These are phyloP conservation scores for Pemphigus obesinymphae DNA, from an alignment of 1,140 invertebrate species.

Conservation along the genomic window DNA sequence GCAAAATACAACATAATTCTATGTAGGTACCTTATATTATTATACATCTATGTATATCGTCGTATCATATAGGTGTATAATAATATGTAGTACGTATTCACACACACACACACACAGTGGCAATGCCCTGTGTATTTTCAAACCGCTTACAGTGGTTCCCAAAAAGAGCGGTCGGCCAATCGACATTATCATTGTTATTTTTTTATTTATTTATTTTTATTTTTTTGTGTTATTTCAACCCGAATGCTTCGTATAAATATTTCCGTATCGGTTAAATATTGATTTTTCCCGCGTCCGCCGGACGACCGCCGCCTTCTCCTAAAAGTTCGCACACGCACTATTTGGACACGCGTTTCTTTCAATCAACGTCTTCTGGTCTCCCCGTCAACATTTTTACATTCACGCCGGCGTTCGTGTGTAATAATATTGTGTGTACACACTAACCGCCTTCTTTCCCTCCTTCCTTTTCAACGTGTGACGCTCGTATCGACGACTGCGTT, in stretches of 20 bases:
- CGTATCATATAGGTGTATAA: background rate
- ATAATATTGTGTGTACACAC: background rate
- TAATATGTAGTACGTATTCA: background rate
- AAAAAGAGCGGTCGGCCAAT: background rate
- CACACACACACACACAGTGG: background rate
- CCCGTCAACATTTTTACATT: background rate
- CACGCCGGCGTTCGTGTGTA: background rate
- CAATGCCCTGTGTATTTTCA: conserved; percentile 10
- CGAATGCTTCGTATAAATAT: background rate
- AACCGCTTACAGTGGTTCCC: conserved; percentile 7
- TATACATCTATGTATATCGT: background rate
- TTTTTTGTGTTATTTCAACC: background rate
- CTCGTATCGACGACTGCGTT: background rate
- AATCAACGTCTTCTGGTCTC: background rate
- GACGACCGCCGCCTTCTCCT: background rate
- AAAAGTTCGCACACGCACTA: background rate
- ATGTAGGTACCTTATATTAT: background rate
- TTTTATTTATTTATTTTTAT: background rate
- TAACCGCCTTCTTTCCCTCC: background rate
- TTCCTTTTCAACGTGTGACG: background rate
- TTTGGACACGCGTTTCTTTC: background rate
- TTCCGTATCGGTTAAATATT: conserved; percentile 32
- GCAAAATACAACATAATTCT: background rate
- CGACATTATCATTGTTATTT: conserved; percentile 2
- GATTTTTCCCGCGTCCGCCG: background rate